Base-by-base conservation (phyloP, 1,140 invertebrate genomes). In the Pantala flavescens region DNA sequence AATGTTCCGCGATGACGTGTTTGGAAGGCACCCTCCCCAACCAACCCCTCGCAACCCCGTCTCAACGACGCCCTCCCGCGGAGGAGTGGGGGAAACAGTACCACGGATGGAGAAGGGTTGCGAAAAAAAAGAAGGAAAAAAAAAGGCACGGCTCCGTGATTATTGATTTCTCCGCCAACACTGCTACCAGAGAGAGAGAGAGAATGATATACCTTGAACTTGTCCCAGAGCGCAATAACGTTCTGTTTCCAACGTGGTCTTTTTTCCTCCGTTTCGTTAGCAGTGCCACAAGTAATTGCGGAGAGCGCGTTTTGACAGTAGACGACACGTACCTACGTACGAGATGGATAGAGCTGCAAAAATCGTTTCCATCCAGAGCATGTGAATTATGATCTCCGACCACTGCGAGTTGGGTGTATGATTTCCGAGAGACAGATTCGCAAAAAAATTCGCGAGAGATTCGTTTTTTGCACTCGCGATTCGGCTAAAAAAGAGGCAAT, bases 181-280 rank as follows among this genome's bases (percentile, higher is more conserved):
- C 49, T 63, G 49, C 49, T 21, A 63, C 49, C 49, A 16, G 49
- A 63, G 49, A 63, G 49, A 49, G 43, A 49, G 43, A 63, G 49
- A 63, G 49, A 63, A 21, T 63, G 49, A 63, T 63, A 63, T 63
- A 63, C 49, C 49, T 63, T 63, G 49, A 63, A 63, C 49, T 63
- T 63, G 49, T 63, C 49, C 49, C 49, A 19, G 1, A 63, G 49
- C 49, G n/a, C 49, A 63, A 16, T 63, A 63, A 63, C 49, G 49
- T 63, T 16, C n/a, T 63, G 1, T 12, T 12, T 63, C 12, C 49
- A 36, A 2, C 9, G 3, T 9, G 28, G 2, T 36, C 9, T 36
- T 36, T 9, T 9, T 36, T 9, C 28, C 28, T 36, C 9, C 28
- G 28, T 36, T 36, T 36, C 28, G 28, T 36, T 36, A 36, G 28